Evolutionary conservation across 2,113 vertebrate species (phyloP).

Genomic region (Prunella himalayana): DNA sequence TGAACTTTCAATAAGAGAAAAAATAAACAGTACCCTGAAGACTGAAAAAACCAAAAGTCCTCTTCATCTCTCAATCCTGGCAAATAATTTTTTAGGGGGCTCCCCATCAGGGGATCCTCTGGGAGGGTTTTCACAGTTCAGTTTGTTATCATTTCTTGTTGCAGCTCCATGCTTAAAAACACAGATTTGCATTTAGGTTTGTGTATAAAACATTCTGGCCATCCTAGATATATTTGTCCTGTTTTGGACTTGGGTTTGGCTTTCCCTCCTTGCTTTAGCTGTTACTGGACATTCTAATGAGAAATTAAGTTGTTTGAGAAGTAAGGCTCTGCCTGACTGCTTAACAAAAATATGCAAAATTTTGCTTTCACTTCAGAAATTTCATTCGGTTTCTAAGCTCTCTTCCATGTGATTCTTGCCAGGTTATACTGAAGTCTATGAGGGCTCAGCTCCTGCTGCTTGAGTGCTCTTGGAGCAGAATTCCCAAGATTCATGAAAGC

Average conservation of each 20-base stretch:
- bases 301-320: not conserved
- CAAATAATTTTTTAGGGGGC: not conserved
- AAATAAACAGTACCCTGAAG: not conserved
- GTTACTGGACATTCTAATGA: not conserved
- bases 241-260: not conserved
- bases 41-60: not conserved
- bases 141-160: not conserved
- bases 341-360: not conserved
- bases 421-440: not conserved
- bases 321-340: not conserved
- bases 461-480: not conserved
- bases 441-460: not conserved
- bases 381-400: not conserved
- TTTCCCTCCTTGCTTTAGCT: not conserved
- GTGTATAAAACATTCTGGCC: not conserved
- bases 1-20: not conserved
- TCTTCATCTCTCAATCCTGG: not conserved
- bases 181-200: not conserved
- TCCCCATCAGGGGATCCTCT: not conserved
- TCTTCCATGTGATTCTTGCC: not conserved
- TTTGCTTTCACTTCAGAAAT: not conserved
- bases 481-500: not conserved
- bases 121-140: not conserved
- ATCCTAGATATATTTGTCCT: not conserved
- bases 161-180: not conserved